A percentile compares a stretch with the other conserved stretches of the same genome.
phyloP scores from a whole-genome alignment of 2,797 vertebrate genomes.

The Ptychadena robeensis region DNA sequence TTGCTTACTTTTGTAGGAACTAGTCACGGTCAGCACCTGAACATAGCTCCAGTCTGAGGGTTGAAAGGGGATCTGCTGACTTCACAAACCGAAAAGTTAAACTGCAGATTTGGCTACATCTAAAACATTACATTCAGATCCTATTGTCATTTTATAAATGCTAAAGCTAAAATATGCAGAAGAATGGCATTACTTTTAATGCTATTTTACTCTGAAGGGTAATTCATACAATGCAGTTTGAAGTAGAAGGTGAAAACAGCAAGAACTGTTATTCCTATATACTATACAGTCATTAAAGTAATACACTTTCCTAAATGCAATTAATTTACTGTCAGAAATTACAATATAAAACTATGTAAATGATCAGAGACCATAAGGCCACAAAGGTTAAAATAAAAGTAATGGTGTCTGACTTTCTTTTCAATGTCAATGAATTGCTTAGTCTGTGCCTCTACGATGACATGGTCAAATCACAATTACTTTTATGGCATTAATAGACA shows the following conservation, averaged over 20 bases:
- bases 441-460: slow-evolving; percentile 44
- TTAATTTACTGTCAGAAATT: slow-evolving; percentile 22
- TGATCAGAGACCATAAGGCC: slow-evolving; percentile 38
- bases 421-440: slow-evolving; percentile 48
- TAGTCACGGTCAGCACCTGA: no score
- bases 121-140: not conserved
- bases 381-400: slow-evolving; percentile 50
- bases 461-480: slow-evolving; percentile 57
- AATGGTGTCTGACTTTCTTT: slow-evolving; percentile 46
- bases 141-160: no score
- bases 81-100: not conserved
- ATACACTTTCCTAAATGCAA: slow-evolving; percentile 17
- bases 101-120: not conserved
- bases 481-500: slow-evolving; percentile 56
- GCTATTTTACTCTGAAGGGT: slow-evolving; percentile 17
- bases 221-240: not conserved
- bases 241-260: not conserved
- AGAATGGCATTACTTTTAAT: not conserved
- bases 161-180: not conserved
- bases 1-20: no score
- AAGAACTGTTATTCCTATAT: not conserved
- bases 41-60: no score
- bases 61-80: no score
- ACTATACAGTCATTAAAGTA: slow-evolving; percentile 3
- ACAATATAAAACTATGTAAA: slow-evolving; percentile 46